Evolutionary conservation across 2,113 vertebrate species (phyloP).

Genomic region (Eidolon helvum): DNA sequence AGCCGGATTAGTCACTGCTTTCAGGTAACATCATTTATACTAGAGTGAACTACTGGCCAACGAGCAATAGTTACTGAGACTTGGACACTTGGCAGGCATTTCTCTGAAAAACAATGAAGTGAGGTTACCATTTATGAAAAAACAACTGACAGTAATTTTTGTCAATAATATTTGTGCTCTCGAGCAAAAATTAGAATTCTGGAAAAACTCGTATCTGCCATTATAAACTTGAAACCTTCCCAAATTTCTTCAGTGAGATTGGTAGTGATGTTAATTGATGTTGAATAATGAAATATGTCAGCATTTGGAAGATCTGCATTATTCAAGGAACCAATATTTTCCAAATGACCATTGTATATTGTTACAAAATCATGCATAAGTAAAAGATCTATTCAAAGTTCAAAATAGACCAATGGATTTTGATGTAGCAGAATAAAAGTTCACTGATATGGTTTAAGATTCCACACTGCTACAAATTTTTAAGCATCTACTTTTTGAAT

Average conservation of each 20-base stretch:
- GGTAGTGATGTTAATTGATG: background rate
- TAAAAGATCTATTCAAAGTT: background rate
- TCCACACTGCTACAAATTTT: background rate
- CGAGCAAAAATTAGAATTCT: conserved; percentile 36
- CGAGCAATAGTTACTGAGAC: background rate
- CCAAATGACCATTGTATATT: background rate
- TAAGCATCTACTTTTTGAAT: background rate
- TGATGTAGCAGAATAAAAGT: background rate
- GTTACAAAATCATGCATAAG: background rate
- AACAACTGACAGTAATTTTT: background rate
- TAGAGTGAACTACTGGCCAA: background rate
- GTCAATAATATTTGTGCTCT: conserved; percentile 9
- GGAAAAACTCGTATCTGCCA: background rate
- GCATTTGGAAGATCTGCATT: conserved; percentile 21
- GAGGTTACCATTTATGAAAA: background rate
- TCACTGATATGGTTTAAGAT: background rate
- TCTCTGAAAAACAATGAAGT: background rate
- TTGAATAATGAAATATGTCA: background rate
- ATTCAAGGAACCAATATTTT: conserved; percentile 31
- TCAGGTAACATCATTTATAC: background rate
- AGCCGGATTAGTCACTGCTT: background rate
- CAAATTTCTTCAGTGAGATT: background rate
- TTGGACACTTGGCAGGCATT: background rate
- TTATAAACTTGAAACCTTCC: background rate
- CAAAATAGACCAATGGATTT: background rate